A percentile compares a stretch with the other conserved stretches of the same genome.
Evolutionary conservation across 2,797 vertebrate genomes (phyloP).

Genomic region (Apogon hyalosoma): DNA sequence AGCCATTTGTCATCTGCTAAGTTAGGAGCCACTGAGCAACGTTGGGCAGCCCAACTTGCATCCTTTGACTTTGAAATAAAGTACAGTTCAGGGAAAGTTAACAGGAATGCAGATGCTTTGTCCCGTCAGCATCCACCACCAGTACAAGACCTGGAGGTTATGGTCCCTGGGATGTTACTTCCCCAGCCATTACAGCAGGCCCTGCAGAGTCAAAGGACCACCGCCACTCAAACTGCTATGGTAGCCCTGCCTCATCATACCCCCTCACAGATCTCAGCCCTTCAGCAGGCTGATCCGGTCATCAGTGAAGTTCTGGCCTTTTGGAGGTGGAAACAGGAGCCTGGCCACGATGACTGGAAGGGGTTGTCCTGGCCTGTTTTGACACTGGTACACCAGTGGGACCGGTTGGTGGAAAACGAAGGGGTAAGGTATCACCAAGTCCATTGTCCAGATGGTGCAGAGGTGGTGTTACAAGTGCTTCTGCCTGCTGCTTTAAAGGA

Average conservation of each 20-base stretch:
- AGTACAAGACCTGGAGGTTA: neutral
- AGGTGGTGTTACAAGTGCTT: neutral
- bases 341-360: neutral
- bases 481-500: neutral
- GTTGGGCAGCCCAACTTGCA: neutral
- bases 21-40: neutral
- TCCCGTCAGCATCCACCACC: neutral
- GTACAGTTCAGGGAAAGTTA: neutral
- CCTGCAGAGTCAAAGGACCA: neutral
- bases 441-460: neutral
- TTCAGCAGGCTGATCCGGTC: no score
- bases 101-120: slow-evolving; percentile 16
- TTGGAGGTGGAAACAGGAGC: neutral
- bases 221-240: neutral
- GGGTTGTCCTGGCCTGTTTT: neutral
- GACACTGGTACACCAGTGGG: neutral
- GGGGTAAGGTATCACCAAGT: neutral
- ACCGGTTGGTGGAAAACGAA: neutral
- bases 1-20: no score
- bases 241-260: neutral
- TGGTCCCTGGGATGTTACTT: neutral
- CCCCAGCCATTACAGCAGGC: neutral
- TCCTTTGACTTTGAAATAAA: slow-evolving; percentile 4
- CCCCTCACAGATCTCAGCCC: no score
- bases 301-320: neutral